These are phyloP conservation scores for Podocnemis expansa DNA, from an alignment of 2,113 vertebrate genomes.

Conservation along the genomic window DNA sequence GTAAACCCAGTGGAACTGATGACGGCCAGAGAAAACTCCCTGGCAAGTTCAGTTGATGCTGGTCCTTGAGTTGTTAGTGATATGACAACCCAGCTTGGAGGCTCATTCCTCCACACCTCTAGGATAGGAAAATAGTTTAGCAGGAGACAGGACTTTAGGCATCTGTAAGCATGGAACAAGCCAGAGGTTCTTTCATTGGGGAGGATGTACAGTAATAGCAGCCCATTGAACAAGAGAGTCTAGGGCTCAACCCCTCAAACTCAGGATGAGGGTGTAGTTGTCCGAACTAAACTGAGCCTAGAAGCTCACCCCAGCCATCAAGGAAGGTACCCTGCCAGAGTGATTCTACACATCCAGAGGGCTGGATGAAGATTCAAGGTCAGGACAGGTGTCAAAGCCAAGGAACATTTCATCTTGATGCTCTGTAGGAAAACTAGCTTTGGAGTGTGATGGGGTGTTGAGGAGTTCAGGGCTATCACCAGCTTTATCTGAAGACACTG, in stretches of 20 bases:
- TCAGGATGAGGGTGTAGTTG: no score
- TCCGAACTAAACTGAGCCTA: not conserved
- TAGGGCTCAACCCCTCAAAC: no score
- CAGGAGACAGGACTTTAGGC: not conserved
- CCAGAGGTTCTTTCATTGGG: not conserved
- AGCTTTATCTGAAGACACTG: not conserved
- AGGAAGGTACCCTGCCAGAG: not conserved
- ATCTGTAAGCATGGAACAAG: not conserved
- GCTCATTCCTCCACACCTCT: not conserved
- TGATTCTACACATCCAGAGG: not conserved
- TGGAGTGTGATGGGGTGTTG: not conserved
- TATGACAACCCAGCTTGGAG: not conserved
- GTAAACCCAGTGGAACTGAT: not conserved
- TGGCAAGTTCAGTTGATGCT: not conserved
- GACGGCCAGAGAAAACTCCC: not conserved
- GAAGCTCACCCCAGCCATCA: not conserved
- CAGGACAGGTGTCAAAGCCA: not conserved
- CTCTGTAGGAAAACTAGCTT: not conserved
- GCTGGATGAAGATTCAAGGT: no score
- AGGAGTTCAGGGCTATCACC: not conserved
- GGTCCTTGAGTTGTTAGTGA: not conserved
- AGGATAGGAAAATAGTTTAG: not conserved
- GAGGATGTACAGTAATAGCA: not conserved
- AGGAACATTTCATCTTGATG: not conserved
- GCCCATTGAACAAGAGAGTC: not conserved